phyloP scores from a whole-genome alignment of 2,797 vertebrate species.

The Falco cherrug region DNA sequence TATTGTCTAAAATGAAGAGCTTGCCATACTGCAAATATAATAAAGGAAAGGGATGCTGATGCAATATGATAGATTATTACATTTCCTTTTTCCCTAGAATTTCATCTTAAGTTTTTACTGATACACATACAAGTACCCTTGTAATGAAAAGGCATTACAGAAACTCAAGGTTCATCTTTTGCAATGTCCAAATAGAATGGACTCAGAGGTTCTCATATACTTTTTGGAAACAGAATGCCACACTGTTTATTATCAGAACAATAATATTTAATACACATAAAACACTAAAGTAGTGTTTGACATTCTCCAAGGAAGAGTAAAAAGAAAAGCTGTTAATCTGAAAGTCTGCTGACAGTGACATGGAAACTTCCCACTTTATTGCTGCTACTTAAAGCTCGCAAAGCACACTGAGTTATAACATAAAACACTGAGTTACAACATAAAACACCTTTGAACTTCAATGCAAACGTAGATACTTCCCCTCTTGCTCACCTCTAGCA shows the following conservation, averaged over 20 bases:
- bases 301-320: neutral
- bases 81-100: neutral
- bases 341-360: neutral
- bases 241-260: neutral
- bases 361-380: constrained; percentile 1
- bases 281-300: neutral
- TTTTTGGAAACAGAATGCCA: neutral
- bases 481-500: constrained; percentile 14
- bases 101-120: neutral
- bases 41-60: neutral
- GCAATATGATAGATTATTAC: neutral
- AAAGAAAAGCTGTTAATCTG: neutral
- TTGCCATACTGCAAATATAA: neutral
- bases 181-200: neutral
- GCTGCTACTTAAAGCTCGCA: neutral
- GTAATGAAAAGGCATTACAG: neutral
- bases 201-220: neutral
- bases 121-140: neutral
- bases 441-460: constrained; percentile 31
- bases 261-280: neutral
- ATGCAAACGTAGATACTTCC: neutral
- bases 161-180: neutral
- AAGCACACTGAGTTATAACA: neutral
- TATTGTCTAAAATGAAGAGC: neutral
- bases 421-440: neutral